Evolutionary conservation across 2,797 vertebrate genomes (phyloP), one percentile per base, ranked within the genome.

Genomic region (Bovichtus diacanthus): DNA sequence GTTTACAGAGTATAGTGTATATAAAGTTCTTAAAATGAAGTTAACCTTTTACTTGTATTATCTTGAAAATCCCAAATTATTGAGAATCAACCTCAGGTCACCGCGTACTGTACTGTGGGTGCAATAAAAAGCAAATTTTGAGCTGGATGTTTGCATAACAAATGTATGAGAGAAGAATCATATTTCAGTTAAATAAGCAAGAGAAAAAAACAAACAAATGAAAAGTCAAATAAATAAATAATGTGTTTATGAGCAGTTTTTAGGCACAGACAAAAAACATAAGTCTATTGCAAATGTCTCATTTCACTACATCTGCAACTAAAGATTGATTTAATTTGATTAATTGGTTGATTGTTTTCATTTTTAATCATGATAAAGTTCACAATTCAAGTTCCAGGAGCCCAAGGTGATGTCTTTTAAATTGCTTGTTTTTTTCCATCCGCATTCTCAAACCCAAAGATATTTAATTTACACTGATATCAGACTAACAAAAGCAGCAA

Each of bases 71-170:
- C 74, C 74, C 71, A 82, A 79, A 78, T 73, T n/a, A 84, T 83
- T 46, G 70, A 83, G 71, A 73, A 56, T 66, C 77, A 84, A 87
- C 74, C 87, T 92, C 88, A 88, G 89, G 78, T 88, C 73, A 64
- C 67, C 75, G 46, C 65, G 73, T 84, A 81, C 80, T 84, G 86
- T 88, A 65, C 60, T 83, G 56, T 65, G 51, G 49, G 78, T 90
- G 86, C 80, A 84, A 88, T 81, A 65, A 81, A 53, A 74, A 87
- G 81, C 69, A 83, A 83, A 88, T 62, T 65, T 77, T 81, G 13
- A 79, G 80, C 50, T 76, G 36, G 64, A 84, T 70, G 61, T 69
- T n/a, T 61, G 31, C 34, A 10, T n/a, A 71, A 46, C 16, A 65
- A 56, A 13, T 79, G n/a, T 51, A 36, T 41, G 11, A 75, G 43